Conservation (phyloP, 2,797 vertebrate species). For the Pangasius mekongensis region DNA sequence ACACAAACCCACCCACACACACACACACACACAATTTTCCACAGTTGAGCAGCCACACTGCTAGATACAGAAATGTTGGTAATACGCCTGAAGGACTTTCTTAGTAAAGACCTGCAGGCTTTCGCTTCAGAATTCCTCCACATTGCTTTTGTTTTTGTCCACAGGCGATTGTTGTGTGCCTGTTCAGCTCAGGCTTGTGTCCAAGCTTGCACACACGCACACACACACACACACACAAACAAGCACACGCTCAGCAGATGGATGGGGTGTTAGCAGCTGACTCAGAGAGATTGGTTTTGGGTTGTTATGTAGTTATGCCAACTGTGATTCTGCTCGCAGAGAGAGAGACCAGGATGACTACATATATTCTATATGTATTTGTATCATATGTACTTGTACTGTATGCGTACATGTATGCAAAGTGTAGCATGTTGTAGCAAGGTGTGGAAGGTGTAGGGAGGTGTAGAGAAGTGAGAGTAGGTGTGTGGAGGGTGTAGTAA, state of each 20-base stretch:
- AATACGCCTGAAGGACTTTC: background rate
- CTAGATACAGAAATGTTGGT: constrained; percentile 10
- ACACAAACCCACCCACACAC: background rate
- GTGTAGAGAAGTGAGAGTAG: background rate
- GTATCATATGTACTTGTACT: background rate
- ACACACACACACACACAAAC: constrained; percentile 14
- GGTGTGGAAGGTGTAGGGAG: background rate
- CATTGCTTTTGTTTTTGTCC: constrained; percentile 49
- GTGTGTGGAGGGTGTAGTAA: background rate
- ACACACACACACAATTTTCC: background rate
- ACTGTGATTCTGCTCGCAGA: constrained; percentile 27
- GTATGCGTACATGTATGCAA: background rate
- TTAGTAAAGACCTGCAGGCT: constrained; percentile 7
- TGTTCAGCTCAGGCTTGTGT: constrained; percentile 36
- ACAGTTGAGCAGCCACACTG: background rate
- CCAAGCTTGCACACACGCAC: constrained; percentile 28
- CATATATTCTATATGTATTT: background rate
- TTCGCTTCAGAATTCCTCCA: constrained; percentile 27
- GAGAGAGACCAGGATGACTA: background rate
- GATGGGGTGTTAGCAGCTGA: constrained; percentile 54
- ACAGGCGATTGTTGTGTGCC: constrained; percentile 11
- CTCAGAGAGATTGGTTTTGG: constrained; percentile 51
- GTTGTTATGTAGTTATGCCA: constrained; percentile 56
- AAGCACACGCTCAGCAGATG: constrained; percentile 48
- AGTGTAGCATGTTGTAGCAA: background rate